These are phyloP conservation scores for Centroberyx gerrardi DNA, from an alignment of 2,797 vertebrate species.

Conservation along the genomic window DNA sequence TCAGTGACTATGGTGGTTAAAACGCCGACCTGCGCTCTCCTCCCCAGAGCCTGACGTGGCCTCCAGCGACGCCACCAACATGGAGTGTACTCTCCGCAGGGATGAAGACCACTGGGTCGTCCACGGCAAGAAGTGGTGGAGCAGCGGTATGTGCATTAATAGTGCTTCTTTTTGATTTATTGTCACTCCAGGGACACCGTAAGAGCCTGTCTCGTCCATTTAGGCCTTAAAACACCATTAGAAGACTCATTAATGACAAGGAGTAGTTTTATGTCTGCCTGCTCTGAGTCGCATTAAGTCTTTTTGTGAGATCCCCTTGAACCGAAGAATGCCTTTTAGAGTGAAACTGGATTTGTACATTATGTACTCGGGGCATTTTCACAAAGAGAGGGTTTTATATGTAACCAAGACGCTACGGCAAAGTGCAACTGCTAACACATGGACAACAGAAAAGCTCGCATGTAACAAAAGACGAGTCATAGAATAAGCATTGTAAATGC, in stretches of 20 bases:
- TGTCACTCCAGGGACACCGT: not conserved
- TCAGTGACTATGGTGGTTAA: too few relatives aligned
- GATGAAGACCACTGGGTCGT: conserved; percentile 87
- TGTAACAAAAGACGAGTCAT: conserved; percentile 40
- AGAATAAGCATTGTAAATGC: conserved; percentile 17
- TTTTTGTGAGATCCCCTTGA: conserved; percentile 2
- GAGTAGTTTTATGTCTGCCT: conserved; percentile 1
- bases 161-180: not conserved
- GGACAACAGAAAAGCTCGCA: conserved; percentile 14
- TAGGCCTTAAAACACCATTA: not conserved
- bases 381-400: conserved; percentile 27
- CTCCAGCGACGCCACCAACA: conserved; percentile 95
- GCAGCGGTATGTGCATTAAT: conserved; percentile 89
- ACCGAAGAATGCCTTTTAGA: not conserved
- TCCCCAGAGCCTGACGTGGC: conserved; percentile 92
- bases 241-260: conserved; percentile 18
- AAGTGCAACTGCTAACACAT: conserved; percentile 37
- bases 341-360: conserved; percentile 17
- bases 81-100: conserved; percentile 87
- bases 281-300: conserved; percentile 2
- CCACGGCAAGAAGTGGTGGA: conserved; percentile 97
- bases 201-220: not conserved
- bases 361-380: not conserved
- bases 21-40: not conserved
- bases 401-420: conserved; percentile 29